A percentile compares a stretch with the other conserved stretches of the same genome.
phyloP scores from a whole-genome alignment of 1,140 invertebrate species.

The Ephestia elutella region DNA sequence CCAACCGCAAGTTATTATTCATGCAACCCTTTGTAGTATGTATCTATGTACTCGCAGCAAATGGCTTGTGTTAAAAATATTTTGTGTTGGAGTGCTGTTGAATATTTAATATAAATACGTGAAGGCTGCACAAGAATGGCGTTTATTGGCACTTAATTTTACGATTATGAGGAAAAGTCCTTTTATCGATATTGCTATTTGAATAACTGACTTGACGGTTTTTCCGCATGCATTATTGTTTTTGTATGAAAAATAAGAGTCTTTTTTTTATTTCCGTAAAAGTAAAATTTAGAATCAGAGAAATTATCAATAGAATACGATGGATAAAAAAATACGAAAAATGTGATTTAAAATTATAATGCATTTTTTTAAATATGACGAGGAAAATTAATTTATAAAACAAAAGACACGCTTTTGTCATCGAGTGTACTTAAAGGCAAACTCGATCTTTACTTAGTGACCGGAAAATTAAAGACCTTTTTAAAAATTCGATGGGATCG shows the following conservation, averaged over 20 bases:
- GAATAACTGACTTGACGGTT: not conserved
- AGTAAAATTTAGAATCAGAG: too few species aligned
- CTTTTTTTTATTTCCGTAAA: too few species aligned
- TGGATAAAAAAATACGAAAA: too few species aligned
- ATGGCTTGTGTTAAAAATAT: not conserved
- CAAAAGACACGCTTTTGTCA: not conserved
- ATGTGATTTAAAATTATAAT: too few species aligned
- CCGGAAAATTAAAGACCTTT: not conserved
- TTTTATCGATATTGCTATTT: not conserved
- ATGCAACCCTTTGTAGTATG: not conserved
- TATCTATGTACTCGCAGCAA: too few species aligned
- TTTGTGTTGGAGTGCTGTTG: not conserved
- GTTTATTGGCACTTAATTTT: not conserved
- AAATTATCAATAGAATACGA: too few species aligned
- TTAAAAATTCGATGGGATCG: not conserved
- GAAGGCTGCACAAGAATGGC: not conserved
- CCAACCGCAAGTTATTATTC: not conserved
- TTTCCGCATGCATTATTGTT: too few species aligned
- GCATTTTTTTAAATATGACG: too few species aligned
- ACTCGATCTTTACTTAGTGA: not conserved
- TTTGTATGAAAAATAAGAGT: not conserved
- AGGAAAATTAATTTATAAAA: not conserved
- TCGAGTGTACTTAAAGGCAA: not conserved
- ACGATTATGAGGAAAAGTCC: not conserved
- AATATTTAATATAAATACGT: not conserved